Percentiles rank a stretch among this genome's conserved stretches.
Evolutionary conservation across 2,797 vertebrate species (phyloP).

Genomic region (Poeciliopsis turneri): DNA sequence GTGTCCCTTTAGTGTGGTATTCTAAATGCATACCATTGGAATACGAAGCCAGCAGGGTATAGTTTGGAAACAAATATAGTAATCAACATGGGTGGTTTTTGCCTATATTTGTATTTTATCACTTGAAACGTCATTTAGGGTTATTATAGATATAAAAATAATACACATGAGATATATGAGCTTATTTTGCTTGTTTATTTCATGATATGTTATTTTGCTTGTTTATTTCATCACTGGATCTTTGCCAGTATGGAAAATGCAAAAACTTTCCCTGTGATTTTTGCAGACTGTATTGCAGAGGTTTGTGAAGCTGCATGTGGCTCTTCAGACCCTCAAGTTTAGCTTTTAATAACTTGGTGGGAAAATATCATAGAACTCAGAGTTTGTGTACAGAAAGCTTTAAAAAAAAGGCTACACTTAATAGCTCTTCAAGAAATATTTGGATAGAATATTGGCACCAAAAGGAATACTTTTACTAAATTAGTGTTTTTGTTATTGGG

Average conservation of each 20-base stretch:
- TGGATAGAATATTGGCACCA: not conserved
- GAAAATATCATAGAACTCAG: not conserved
- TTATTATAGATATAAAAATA: conserved; percentile 11
- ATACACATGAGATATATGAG: not conserved
- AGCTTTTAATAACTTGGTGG: conserved; percentile 4
- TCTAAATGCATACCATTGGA: conserved; percentile 43
- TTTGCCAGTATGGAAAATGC: not conserved
- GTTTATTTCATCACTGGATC: not conserved
- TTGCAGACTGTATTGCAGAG: not conserved
- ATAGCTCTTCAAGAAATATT: not conserved
- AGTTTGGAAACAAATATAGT: conserved; percentile 63
- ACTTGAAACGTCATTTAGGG: conserved; percentile 4
- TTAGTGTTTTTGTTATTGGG: not conserved
- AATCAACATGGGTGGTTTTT: conserved; percentile 14
- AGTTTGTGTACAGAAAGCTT: not conserved
- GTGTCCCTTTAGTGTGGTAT: conserved; percentile 65
- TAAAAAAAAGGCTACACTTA: not conserved
- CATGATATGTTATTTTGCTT: conserved; percentile 12
- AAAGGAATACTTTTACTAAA: not conserved
- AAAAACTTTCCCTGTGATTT: not conserved
- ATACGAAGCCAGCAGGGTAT: conserved; percentile 42
- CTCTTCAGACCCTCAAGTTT: not conserved
- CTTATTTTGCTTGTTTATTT: conserved; percentile 12
- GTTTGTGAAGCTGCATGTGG: not conserved
- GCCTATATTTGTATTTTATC: conserved; percentile 26